Evolutionary conservation across 2,113 vertebrate genomes (phyloP).

Genomic region (Eclectus roratus): DNA sequence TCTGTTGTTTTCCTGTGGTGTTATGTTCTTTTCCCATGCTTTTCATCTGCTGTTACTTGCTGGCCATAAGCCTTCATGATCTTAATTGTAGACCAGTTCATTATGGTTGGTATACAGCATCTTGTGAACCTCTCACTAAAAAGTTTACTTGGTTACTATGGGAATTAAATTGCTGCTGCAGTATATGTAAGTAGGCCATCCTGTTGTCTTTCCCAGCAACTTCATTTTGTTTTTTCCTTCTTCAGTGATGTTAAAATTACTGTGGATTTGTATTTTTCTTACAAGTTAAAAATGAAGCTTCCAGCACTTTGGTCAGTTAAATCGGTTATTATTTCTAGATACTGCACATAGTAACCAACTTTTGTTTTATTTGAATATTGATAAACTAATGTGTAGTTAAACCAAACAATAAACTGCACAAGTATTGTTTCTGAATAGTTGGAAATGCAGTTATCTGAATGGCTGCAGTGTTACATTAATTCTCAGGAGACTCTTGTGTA

Average conservation of each 20-base stretch:
- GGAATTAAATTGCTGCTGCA: not conserved
- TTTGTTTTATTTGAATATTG: not conserved
- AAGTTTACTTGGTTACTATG: not conserved
- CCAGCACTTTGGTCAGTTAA: not conserved
- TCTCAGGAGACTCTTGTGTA: not conserved
- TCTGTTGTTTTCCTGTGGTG: not conserved
- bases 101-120: not conserved
- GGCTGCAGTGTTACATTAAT: not conserved
- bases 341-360: not conserved
- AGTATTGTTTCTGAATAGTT: not conserved
- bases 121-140: not conserved
- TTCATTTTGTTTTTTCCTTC: not conserved
- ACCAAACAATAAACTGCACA: not conserved
- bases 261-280: not conserved
- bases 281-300: not conserved
- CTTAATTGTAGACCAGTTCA: not conserved
- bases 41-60: not conserved
- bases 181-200: not conserved
- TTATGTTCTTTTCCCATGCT: not conserved
- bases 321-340: not conserved
- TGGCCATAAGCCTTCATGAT: not conserved
- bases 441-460: not conserved
- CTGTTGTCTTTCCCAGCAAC: not conserved
- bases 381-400: not conserved
- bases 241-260: not conserved